Conservation (phyloP, 1,140 invertebrate species). For the Pemphigus obesinymphae region DNA sequence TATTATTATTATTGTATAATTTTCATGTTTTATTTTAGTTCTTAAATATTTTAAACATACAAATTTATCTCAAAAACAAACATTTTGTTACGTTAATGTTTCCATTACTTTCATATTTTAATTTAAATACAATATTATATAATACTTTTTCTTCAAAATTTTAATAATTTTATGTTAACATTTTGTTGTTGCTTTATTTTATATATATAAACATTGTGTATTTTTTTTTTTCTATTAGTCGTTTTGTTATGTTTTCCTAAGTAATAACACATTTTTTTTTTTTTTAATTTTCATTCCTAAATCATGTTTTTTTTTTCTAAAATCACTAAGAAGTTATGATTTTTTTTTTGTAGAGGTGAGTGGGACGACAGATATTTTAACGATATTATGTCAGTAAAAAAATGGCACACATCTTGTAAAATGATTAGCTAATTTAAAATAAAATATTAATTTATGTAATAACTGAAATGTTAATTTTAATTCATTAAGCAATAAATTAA, state of each 20-base stretch:
- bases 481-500: constrained; percentile 38
- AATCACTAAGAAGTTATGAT: constrained; percentile 13
- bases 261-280: constrained; percentile 36
- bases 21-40: constrained; percentile 38
- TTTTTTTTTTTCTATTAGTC: constrained; percentile 39
- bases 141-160: constrained; percentile 13
- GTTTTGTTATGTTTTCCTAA: constrained; percentile 40
- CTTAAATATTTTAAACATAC: constrained; percentile 8
- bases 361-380: constrained; percentile 31
- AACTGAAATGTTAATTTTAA: constrained; percentile 36
- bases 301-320: constrained; percentile 27
- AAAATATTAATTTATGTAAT: constrained; percentile 38
- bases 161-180: constrained; percentile 37
- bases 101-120: constrained; percentile 40
- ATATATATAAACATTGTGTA: constrained; percentile 29
- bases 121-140: constrained; percentile 26
- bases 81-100: constrained; percentile 33
- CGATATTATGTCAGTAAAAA: constrained; percentile 22
- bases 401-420: constrained; percentile 25
- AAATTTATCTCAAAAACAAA: constrained; percentile 31
- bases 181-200: constrained; percentile 39
- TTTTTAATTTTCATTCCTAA: constrained; percentile 34
- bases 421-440: constrained; percentile 38
- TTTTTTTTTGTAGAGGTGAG: constrained; percentile 31
- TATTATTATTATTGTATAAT: constrained; percentile 31